A percentile compares a stretch with the other conserved stretches of the same genome.
Conservation (phyloP, 2,888 invertebrate species). For the Diaphora mendica region DNA sequence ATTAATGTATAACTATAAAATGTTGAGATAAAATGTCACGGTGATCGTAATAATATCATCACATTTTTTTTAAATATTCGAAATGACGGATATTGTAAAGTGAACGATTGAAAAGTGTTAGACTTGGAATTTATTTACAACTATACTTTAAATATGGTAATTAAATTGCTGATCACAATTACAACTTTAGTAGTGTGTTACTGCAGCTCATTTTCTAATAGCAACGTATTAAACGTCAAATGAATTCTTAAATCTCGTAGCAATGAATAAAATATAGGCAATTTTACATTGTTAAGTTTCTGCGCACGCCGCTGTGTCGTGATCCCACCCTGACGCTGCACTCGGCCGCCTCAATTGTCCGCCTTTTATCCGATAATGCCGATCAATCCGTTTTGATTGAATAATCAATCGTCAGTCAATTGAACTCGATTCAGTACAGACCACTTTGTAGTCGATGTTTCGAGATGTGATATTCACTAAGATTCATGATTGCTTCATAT, state of each 20-base stretch:
- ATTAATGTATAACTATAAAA: conserved; percentile 8
- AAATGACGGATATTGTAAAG: neutral
- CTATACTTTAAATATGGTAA: conserved; percentile 4
- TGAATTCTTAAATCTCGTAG: conserved; percentile 13
- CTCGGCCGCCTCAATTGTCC: conserved; percentile 60
- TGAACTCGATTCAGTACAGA: conserved; percentile 75
- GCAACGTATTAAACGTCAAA: conserved; percentile 18
- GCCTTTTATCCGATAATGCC: conserved; percentile 82
- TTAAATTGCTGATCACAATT: conserved; percentile 8
- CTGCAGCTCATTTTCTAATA: neutral
- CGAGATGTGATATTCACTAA: conserved; percentile 31
- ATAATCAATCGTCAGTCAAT: conserved; percentile 85
- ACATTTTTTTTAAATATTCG: neutral
- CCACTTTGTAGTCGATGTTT: conserved; percentile 35
- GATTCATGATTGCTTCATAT: conserved; percentile 4
- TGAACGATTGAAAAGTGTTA: neutral
- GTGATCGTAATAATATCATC: neutral
- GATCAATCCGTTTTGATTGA: conserved; percentile 85
- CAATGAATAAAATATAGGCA: conserved; percentile 22
- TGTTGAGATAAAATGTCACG: neutral
- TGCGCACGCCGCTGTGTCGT: conserved; percentile 50
- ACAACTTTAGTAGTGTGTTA: conserved; percentile 1
- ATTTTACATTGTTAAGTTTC: conserved; percentile 26
- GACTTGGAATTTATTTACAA: neutral
- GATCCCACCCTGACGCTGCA: conserved; percentile 55